Percentiles rank a stretch among this genome's conserved stretches.
Evolutionary conservation across 2,888 invertebrate genomes (phyloP).

Genomic region (Drosophila pseudotalamancana): DNA sequence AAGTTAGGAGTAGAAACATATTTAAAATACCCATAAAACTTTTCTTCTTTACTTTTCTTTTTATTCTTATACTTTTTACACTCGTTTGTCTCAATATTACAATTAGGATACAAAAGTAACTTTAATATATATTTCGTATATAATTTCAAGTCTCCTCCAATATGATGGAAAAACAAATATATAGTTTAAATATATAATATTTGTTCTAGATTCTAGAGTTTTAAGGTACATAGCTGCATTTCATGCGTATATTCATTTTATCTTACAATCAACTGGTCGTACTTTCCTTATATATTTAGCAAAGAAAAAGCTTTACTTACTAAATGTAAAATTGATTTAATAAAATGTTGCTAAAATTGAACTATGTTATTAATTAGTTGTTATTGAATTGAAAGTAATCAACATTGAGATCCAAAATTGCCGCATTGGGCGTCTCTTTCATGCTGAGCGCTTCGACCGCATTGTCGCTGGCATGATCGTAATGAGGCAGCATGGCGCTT

Average conservation of each 20-base stretch:
- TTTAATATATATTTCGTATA: too few species aligned
- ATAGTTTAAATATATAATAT: too few species aligned
- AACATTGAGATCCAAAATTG: constrained; percentile 81
- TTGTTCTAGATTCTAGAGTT: neutral
- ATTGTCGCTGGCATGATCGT: constrained; percentile 84
- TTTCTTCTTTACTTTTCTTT: too few species aligned
- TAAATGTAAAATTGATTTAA: constrained; percentile 1
- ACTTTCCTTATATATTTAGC: constrained; percentile 12
- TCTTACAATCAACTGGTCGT: constrained; percentile 18
- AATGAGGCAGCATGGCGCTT: constrained; percentile 67
- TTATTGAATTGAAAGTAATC: constrained; percentile 83
- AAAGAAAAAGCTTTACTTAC: neutral
- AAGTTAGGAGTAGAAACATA: too few species aligned
- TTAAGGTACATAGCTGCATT: constrained; percentile 6
- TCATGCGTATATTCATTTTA: constrained; percentile 23
- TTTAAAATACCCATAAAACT: too few species aligned
- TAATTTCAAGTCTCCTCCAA: too few species aligned
- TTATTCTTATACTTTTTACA: too few species aligned
- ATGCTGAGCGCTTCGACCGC: constrained; percentile 83
- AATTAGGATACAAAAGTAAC: too few species aligned
- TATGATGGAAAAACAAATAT: too few species aligned
- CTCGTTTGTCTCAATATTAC: too few species aligned
- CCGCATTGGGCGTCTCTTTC: constrained; percentile 76
- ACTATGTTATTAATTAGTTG: constrained; percentile 49
- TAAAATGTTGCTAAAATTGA: neutral